Evolutionary conservation across 2,113 vertebrate species (phyloP).

Genomic region (Himantopus leucocephalus): DNA sequence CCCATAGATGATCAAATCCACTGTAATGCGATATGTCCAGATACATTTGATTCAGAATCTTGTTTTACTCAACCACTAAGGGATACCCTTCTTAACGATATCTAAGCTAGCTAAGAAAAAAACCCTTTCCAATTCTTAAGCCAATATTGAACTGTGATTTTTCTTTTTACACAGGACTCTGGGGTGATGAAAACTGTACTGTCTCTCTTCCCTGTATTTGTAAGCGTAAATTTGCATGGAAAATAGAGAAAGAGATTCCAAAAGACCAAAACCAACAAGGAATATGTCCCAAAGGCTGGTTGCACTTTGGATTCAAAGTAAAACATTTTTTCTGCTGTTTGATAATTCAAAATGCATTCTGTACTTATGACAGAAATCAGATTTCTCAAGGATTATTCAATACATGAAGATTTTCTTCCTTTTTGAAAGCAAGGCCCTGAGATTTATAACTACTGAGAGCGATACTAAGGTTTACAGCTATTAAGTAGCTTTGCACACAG

Average conservation of each 20-base stretch:
- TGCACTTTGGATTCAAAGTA: conserved; percentile 91
- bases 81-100: not conserved
- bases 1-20: not conserved
- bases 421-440: not conserved
- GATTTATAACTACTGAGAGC: not conserved
- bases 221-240: conserved; percentile 79
- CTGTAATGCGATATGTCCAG: not conserved
- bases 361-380: not conserved
- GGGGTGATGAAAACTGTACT: conserved; percentile 80
- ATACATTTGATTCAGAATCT: not conserved
- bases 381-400: not conserved
- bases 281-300: conserved; percentile 88
- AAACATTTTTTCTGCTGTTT: not conserved
- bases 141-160: not conserved
- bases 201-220: conserved; percentile 83
- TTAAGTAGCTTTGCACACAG: not conserved
- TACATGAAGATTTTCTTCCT: not conserved
- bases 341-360: not conserved
- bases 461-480: not conserved
- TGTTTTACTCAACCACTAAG: not conserved
- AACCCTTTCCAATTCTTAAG: not conserved
- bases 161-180: conserved; percentile 77
- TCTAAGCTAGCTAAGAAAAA: not conserved
- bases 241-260: conserved; percentile 79
- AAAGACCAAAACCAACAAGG: conserved; percentile 78